These are phyloP conservation scores for Luscinia megarhynchos DNA, from an alignment of 2,797 vertebrate genomes.

Conservation along the genomic window DNA sequence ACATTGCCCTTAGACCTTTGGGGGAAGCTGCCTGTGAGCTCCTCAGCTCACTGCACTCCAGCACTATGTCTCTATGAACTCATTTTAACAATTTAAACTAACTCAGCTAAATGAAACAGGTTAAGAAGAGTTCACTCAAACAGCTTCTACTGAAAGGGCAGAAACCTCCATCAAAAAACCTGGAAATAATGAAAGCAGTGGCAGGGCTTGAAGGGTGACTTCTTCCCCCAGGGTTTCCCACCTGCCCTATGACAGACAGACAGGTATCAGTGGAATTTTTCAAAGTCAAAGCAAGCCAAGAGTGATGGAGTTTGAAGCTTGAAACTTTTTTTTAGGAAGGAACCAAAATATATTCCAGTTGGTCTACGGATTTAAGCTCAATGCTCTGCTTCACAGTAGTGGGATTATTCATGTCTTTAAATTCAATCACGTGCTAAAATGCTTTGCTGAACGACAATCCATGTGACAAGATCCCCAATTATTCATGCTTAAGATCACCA, in stretches of 20 bases:
- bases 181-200: not conserved
- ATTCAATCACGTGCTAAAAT: slow-evolving; percentile 33
- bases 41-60: not conserved
- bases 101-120: slow-evolving; percentile 19
- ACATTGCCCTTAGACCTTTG: slow-evolving; percentile 9
- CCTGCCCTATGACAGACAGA: not conserved
- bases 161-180: not conserved
- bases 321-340: not conserved
- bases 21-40: not conserved
- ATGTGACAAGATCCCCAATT: slow-evolving; percentile 6
- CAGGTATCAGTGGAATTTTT: not conserved
- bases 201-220: not conserved
- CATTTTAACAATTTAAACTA: not conserved
- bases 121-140: slow-evolving; percentile 32
- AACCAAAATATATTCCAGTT: not conserved
- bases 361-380: not conserved
- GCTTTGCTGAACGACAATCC: slow-evolving; percentile 16
- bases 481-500: not conserved
- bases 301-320: not conserved
- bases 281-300: not conserved
- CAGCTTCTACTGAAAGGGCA: not conserved
- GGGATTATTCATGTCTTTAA: slow-evolving; percentile 34
- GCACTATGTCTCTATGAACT: not conserved
- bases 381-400: slow-evolving; percentile 2
- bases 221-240: not conserved